Percentiles rank a stretch among this genome's conserved stretches.
Evolutionary conservation across 53 echinoderm and acorn worm species (phyloP).

Genomic region (Arbacia lixula): DNA sequence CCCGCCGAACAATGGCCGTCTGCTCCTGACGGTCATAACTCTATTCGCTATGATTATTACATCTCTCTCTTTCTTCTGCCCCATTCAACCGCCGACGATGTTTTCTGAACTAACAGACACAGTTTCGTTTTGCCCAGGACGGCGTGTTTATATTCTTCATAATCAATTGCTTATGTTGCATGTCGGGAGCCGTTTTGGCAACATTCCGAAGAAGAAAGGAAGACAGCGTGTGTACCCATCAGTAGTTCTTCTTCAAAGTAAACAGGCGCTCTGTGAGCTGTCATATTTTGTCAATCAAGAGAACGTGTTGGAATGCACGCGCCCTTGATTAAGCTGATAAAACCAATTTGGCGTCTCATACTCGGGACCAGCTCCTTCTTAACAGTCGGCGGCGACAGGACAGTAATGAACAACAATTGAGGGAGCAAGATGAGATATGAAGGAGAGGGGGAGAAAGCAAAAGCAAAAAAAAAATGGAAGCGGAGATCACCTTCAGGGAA

Average conservation of each 20-base stretch:
- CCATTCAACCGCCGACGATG: neutral
- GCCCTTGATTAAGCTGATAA: constrained; percentile 12
- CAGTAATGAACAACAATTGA: constrained; percentile 4
- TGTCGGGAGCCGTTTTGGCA: too few relatives aligned
- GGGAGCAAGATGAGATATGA: neutral
- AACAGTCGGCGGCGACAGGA: neutral
- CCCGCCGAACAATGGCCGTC: constrained; percentile 3
- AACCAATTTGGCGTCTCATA: constrained; percentile 19
- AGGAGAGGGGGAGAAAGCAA: neutral
- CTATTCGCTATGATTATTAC: neutral
- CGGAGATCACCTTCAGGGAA: too few relatives aligned
- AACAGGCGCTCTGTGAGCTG: neutral
- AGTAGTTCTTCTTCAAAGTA: neutral
- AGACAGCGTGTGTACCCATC: too few relatives aligned
- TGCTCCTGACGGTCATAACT: constrained; percentile 13
- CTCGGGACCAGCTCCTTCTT: too few relatives aligned
- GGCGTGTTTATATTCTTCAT: too few relatives aligned
- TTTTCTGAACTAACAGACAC: constrained; percentile 11
- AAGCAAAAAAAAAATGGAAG: neutral
- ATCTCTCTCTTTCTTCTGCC: neutral
- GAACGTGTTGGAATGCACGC: constrained; percentile 7
- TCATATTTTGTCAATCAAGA: neutral
- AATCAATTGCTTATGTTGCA: too few relatives aligned
- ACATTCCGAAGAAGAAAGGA: too few relatives aligned
- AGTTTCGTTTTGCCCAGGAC: neutral